These are phyloP conservation scores for Palythoa grandiflora DNA, from an alignment of 92 coral and sea anemone species.

Conservation along the genomic window DNA sequence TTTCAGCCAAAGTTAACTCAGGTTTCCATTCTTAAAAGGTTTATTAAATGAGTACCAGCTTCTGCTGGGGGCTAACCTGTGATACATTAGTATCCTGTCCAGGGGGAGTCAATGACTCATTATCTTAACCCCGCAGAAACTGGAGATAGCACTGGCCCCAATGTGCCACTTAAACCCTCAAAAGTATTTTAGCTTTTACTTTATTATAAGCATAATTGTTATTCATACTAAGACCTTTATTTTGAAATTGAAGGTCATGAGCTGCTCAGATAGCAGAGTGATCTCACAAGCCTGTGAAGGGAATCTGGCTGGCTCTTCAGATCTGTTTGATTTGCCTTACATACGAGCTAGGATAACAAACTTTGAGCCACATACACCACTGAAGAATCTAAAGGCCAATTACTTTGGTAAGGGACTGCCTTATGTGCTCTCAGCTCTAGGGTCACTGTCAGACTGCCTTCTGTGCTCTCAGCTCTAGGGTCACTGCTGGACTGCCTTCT, in stretches of 20 bases:
- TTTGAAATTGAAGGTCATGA: constrained; percentile 57
- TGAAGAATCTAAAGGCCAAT: constrained; percentile 88
- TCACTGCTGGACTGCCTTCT: no score
- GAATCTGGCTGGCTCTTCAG: constrained; percentile 23
- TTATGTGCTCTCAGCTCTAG: not conserved
- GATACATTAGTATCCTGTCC: no score
- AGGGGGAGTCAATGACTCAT: no score
- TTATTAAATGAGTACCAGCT: no score
- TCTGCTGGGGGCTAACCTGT: no score
- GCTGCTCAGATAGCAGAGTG: constrained; percentile 36
- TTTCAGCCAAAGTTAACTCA: no score
- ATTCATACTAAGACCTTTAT: not conserved
- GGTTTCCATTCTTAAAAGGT: no score
- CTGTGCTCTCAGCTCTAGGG: not conserved
- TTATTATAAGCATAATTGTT: not conserved
- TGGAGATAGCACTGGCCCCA: no score
- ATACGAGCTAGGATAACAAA: constrained; percentile 87
- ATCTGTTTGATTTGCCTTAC: constrained; percentile 73
- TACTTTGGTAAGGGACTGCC: constrained; percentile 77
- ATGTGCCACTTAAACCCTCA: no score
- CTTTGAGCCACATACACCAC: constrained; percentile 88
- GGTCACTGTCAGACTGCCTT: not conserved
- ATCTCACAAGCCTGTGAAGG: constrained; percentile 56
- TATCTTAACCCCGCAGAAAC: no score
- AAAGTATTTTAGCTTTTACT: no score